These are phyloP conservation scores for Chironomus tentans DNA, from an alignment of 2,888 invertebrate genomes.

Conservation along the genomic window DNA sequence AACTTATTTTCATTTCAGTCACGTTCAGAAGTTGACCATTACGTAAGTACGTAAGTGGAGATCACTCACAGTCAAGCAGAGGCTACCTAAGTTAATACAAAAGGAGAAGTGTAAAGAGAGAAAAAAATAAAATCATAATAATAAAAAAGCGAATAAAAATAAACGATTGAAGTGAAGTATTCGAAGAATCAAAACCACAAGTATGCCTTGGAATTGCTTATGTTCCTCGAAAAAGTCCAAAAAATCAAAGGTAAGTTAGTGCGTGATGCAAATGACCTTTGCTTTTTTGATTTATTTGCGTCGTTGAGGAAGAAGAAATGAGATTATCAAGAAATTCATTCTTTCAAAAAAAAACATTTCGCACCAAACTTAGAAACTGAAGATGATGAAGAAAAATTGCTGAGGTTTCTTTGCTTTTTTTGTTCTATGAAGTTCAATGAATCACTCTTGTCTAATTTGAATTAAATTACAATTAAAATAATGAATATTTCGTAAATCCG, in stretches of 20 bases:
- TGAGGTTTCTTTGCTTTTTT: too few species aligned
- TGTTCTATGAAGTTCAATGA: too few species aligned
- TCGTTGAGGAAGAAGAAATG: too few species aligned
- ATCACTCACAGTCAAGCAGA: neutral
- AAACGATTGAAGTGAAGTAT: neutral
- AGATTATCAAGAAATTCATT: too few species aligned
- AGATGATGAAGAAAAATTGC: too few species aligned
- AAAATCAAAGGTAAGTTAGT: constrained; percentile 21
- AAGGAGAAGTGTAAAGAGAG: neutral
- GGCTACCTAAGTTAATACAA: neutral
- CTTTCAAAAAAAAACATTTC: too few species aligned
- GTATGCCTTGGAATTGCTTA: constrained; percentile 25
- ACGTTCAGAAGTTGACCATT: constrained; percentile 23
- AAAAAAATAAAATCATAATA: neutral
- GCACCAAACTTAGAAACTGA: too few species aligned
- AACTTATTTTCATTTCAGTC: constrained; percentile 22
- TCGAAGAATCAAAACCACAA: neutral
- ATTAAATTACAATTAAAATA: too few species aligned
- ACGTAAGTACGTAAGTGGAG: constrained; percentile 13
- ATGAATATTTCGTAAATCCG: too few species aligned
- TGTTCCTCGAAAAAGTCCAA: constrained; percentile 22
- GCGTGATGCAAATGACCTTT: constrained; percentile 21
- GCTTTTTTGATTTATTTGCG: neutral
- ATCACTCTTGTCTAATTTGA: too few species aligned
- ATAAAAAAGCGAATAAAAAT: neutral